Evolutionary conservation across 2,113 vertebrate genomes (phyloP).

Genomic region (Gnathonemus longibarbis): DNA sequence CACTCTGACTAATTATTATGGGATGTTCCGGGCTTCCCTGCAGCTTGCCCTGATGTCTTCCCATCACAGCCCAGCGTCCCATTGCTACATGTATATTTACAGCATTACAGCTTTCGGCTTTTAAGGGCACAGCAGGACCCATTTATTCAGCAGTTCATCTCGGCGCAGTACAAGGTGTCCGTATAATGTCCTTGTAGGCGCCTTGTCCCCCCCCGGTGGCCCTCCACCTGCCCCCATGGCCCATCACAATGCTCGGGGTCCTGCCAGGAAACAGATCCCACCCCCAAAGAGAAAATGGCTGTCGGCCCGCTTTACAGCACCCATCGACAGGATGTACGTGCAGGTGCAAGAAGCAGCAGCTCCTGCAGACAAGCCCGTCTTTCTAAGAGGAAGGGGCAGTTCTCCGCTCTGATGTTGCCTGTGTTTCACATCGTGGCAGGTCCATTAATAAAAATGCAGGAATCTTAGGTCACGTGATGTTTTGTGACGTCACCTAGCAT

Average conservation of each 20-base stretch:
- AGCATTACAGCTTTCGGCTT: constrained; percentile 49
- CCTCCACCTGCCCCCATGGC: neutral
- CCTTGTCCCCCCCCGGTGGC: neutral
- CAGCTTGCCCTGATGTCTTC: constrained; percentile 38
- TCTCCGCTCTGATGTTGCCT: neutral
- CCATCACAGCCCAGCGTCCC: constrained; percentile 38
- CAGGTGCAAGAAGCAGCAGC: neutral
- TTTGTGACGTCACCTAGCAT: neutral
- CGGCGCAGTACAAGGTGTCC: constrained; percentile 20
- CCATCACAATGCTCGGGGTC: neutral
- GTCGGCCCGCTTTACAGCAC: neutral
- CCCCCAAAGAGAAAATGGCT: neutral
- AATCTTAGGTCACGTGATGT: neutral
- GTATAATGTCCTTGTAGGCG: neutral
- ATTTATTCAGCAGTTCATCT: constrained; percentile 32
- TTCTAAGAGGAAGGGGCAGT: neutral
- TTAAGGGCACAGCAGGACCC: constrained; percentile 59
- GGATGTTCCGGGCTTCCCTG: constrained; percentile 39
- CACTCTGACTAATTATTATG: constrained; percentile 56
- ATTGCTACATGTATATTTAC: constrained; percentile 46
- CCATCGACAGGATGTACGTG: neutral
- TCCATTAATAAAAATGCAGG: neutral
- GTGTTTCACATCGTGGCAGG: neutral
- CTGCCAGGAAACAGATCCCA: neutral
- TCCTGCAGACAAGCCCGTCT: neutral